Percentiles rank a stretch among this genome's conserved stretches.
Conservation (phyloP, 2,888 invertebrate species). For the Podabrus alpinus region DNA sequence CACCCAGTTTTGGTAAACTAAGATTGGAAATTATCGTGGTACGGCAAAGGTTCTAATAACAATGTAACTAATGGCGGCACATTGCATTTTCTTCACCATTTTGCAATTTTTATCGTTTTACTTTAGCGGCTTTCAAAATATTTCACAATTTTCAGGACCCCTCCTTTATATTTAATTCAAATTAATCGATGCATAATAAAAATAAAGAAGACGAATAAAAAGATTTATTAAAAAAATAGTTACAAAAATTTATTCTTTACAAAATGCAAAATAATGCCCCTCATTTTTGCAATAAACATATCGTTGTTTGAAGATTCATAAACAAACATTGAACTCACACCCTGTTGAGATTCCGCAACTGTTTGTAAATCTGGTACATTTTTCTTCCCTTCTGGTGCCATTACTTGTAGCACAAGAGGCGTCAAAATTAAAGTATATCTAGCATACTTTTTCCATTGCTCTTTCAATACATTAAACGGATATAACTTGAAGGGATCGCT, state of each 20-base stretch:
- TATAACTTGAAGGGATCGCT: slow-evolving; percentile 37
- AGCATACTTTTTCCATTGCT: slow-evolving; percentile 22
- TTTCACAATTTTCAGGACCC: too few species aligned
- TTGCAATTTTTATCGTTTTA: too few species aligned
- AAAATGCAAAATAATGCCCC: slow-evolving; percentile 26
- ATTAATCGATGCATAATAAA: too few species aligned
- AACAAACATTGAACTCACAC: slow-evolving; percentile 13
- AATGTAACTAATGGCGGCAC: too few species aligned
- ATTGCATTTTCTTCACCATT: too few species aligned
- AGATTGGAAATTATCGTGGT: too few species aligned
- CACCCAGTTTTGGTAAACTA: too few species aligned
- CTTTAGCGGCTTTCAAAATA: too few species aligned
- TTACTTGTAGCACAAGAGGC: not conserved
- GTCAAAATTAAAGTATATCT: not conserved
- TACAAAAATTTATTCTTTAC: slow-evolving; percentile 24
- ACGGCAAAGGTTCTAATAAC: too few species aligned
- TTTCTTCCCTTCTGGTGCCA: slow-evolving; percentile 12
- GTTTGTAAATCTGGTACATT: slow-evolving; percentile 29
- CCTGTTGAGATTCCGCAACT: slow-evolving; percentile 17
- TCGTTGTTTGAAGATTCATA: slow-evolving; percentile 23
- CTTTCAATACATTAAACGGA: slow-evolving; percentile 18
- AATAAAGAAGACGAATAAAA: too few species aligned
- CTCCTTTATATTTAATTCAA: too few species aligned
- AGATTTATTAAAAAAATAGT: not conserved
- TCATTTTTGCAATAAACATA: slow-evolving; percentile 25